Evolutionary conservation across 2,113 vertebrate species (phyloP), one percentile per base, ranked within the genome.

Genomic region (Hiodon alosoides): DNA sequence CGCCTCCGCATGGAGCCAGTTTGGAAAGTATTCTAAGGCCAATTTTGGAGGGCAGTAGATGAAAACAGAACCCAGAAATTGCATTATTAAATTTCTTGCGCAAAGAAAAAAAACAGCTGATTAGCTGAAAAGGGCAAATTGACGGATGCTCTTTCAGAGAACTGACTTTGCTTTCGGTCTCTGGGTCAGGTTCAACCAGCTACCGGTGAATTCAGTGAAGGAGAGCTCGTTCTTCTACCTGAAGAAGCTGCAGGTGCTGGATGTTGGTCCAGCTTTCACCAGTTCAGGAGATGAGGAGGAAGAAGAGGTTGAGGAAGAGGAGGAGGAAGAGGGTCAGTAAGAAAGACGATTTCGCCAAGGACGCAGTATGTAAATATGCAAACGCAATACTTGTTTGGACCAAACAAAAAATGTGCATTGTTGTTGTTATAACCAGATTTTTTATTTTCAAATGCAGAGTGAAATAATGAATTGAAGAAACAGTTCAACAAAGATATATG

Each of bases 231-330:
- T 99, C 79, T 87, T 93, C 79, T 90, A 90, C 78, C 91, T 99
- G 83, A 87, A 90, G 78, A 89, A 95, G 73, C 88, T 98, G 72
- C 95, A 95, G 81, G 94, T 96, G 52, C 77, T 99, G 78, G 97
- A 99, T 86, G 90, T 96, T 61, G 94, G 95, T 57, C 79, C 84
- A 0, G 86, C 81, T 72, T 84, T 80, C 77, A 16, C 59, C 0
- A 77, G 83, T n/a, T 71, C 76, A 3, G 67, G 10, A 7, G 75
- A 72, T n/a, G 73, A 16, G 14, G 71, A 58, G 3, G 68, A 75
- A 10, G n/a, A 65, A 7, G 75, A 76, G 7, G 75, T 71, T 75
- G 73, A 74, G 67, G 8, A 16, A 3, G 76, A 82, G 9, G 74
- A 81, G 47, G 71, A 73, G 5, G 78, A 81, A 52, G 76, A 79